A percentile compares a stretch with the other conserved stretches of the same genome.
Evolutionary conservation across 2,888 invertebrate genomes (phyloP).

Genomic region (Chalcis sispes): DNA sequence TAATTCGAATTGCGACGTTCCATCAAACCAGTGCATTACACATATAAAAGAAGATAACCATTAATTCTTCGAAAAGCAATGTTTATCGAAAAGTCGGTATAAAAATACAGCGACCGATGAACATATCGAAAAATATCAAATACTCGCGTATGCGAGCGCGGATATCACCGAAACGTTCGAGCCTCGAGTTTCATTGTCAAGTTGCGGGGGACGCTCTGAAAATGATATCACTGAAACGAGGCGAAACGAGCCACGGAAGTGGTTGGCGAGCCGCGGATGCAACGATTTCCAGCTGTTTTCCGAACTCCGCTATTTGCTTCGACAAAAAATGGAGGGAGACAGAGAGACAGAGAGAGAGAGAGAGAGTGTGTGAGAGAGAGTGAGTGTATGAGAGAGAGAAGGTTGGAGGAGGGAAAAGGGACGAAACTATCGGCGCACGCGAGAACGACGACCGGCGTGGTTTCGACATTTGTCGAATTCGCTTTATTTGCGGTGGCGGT

Average conservation of each 20-base stretch:
- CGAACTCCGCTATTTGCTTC: background rate
- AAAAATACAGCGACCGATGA: too few species aligned
- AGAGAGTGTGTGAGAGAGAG: constrained; percentile 9
- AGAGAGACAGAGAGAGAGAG: background rate
- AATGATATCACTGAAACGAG: constrained; percentile 19
- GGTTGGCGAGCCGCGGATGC: constrained; percentile 46
- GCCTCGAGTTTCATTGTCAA: too few species aligned
- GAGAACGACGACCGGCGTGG: constrained; percentile 35
- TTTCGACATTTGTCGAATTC: constrained; percentile 55
- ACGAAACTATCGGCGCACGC: constrained; percentile 26
- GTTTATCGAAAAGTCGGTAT: too few species aligned
- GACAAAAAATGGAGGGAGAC: background rate
- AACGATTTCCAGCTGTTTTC: constrained; percentile 50
- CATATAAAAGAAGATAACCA: too few species aligned
- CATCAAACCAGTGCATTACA: too few species aligned
- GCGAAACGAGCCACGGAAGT: constrained; percentile 47
- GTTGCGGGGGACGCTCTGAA: too few species aligned
- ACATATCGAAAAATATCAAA: too few species aligned
- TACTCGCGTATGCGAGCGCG: too few species aligned
- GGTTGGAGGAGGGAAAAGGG: background rate
- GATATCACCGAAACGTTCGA: too few species aligned
- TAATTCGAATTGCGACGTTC: too few species aligned
- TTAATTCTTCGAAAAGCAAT: too few species aligned
- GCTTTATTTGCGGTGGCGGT: constrained; percentile 51
- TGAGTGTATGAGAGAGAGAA: constrained; percentile 16